Base-by-base conservation (phyloP, 2,888 invertebrate species). In the Oligia latruncula region DNA sequence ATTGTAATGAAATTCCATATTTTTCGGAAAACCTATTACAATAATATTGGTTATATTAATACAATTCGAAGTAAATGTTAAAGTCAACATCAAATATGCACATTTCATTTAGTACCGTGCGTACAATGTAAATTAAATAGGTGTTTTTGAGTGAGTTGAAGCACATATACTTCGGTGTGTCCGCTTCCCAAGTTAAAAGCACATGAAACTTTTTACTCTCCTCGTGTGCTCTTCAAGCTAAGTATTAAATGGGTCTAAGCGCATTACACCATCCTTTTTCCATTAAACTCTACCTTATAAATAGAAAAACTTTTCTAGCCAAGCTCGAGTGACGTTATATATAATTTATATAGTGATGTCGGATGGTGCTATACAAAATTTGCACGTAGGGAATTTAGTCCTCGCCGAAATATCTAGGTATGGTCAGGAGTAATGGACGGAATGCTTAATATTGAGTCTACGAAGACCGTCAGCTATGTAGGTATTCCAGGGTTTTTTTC, bases 371-470 rank as follows among this genome's bases (percentile, higher is more conserved):
- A 86, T 82, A 82, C 80, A 84, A 86, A 89, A 86, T 83, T 82
- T 77, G 78, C 77, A 86, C 84, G 81, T 83, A 65, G 75, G 52
- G 83, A 90, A 90, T 90, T 90, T 78, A 70, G 78, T 80, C 74
- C 77, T 76, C 67, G 71, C 74, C 83, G 71, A 89, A 89, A 87
- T 90, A 87, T 77, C 75, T 73, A 80, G 74, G 76, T 79, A 82
- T 83, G 87, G 88, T 88, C 88, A 90, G 84, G 71, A 83, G 67
- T 83, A 81, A 70, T 79, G 82, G 81, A 76, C 29, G 89, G 90
- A 90, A 90, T 90, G 88, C 86, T 90, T 89, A 89, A 89, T 89
- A 90, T 87, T 81, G 79, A 88, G 74, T 80, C 74, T 86, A 79
- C 73, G 35, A 55, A 76, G 68, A 70, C 58, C 64, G 83, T 49